phyloP scores from a whole-genome alignment of 2,888 invertebrate genomes.

The Gryllus longicercus region DNA sequence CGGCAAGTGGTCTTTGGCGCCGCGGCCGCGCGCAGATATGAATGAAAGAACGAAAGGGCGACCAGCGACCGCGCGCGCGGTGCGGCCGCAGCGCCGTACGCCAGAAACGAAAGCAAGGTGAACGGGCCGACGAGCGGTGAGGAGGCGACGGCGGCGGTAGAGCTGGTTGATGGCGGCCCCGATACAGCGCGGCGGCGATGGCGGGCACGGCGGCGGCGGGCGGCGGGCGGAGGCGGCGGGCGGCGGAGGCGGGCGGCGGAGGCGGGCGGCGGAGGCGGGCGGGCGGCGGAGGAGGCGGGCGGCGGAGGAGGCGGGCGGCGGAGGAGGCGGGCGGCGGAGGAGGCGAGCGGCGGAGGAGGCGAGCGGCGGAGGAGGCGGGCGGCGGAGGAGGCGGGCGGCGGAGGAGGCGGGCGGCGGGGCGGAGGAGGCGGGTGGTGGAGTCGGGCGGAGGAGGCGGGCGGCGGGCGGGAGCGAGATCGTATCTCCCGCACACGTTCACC shows the following conservation, averaged over 20 bases:
- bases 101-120: slow-evolving; percentile 4
- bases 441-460: too few relatives aligned
- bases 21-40: not conserved
- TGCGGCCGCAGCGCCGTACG: not conserved
- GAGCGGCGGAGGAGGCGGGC: too few relatives aligned
- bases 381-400: not conserved
- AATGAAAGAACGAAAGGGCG: not conserved
- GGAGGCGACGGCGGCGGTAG: not conserved
- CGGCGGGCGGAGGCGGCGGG: not conserved
- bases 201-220: not conserved
- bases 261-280: not conserved
- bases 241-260: not conserved
- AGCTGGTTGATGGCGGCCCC: not conserved
- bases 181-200: not conserved
- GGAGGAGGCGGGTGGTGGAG: not conserved
- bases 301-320: not conserved
- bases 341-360: not conserved
- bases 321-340: not conserved
- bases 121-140: not conserved
- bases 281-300: not conserved
- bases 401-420: not conserved
- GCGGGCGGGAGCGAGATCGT: not conserved
- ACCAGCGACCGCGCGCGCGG: not conserved
- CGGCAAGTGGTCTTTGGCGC: too few relatives aligned
- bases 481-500: not conserved